Evolutionary conservation across 2,113 vertebrate genomes (phyloP), one percentile per base, ranked within the genome.

Genomic region (Illadopsis cleaveri): DNA sequence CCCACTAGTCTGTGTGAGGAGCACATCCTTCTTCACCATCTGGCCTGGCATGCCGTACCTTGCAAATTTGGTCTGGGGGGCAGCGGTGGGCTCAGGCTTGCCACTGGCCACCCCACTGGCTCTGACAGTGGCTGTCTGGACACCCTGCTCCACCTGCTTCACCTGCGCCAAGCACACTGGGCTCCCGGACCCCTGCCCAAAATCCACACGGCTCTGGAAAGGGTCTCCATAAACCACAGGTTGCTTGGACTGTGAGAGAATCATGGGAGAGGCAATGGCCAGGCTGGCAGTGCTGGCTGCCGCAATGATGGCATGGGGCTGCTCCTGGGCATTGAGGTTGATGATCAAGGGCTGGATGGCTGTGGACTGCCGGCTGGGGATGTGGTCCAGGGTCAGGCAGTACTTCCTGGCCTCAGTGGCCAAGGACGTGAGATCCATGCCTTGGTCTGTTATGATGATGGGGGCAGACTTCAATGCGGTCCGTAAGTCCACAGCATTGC

Each of bases 381-480:
- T 95, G 68, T 98, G 99, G 76, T 99, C 99, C 96, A 98, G 75
- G 68, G 99, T 98, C 82, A 99, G 94, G 83, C 99, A 99, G 25
- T 99, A 99, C 96, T 99, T 98, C 85, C 99, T 98, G 12, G 98
- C 98, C 91, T 99, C 99, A 2, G 98, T 97, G 13, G 99, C 99
- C 86, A 99, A 97, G 38, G 99, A 99, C 27, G 99, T 99, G 83
- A 99, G 98, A 96, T 99, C 99, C 99, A 99, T 99, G 38, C 99
- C 99, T 85, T 99, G 99, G 93, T 99, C 99, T 17, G 99, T 99
- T 97, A 99, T 99, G 91, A 99, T 99, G 96, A 99, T 98, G 87
- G 99, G 99, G 5, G 99, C 97, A 31, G 99, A 97, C 57, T 99
- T 99, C 79, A 99, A 61, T 5, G 98, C 99, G 0, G 99, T 98